phyloP scores from a whole-genome alignment of 2,888 invertebrate species.

The Ferrisia virgata region DNA sequence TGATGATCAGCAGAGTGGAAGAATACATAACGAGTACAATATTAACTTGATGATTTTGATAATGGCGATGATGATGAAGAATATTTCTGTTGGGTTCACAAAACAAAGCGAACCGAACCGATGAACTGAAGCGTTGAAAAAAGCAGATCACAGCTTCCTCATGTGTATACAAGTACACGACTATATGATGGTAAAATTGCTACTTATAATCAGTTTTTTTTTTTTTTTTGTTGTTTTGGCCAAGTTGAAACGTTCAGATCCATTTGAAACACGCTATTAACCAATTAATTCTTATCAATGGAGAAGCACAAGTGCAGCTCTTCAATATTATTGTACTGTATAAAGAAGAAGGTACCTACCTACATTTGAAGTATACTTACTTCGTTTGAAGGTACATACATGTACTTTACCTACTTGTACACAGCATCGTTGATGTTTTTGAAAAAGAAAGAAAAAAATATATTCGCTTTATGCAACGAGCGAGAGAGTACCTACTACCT shows the following conservation, averaged over 20 bases:
- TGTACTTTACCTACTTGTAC: neutral
- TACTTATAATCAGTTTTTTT: neutral
- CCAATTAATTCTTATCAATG: constrained; percentile 3
- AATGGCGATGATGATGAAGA: neutral
- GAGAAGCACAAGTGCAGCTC: neutral
- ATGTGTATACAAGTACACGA: no score
- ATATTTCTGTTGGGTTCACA: neutral
- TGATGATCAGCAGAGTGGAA: neutral
- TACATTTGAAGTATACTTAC: neutral
- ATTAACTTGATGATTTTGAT: neutral
- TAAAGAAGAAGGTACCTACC: no score
- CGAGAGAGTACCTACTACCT: no score
- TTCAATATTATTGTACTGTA: neutral
- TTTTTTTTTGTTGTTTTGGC: no score
- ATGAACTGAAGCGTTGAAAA: neutral
- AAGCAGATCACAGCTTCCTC: neutral
- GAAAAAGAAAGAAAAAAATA: no score
- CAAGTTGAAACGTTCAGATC: neutral
- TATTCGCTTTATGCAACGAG: neutral
- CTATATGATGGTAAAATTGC: neutral
- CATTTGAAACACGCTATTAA: neutral
- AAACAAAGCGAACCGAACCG: neutral
- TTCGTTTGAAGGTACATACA: neutral
- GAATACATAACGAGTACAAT: neutral
- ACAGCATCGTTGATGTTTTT: neutral